A percentile compares a stretch with the other conserved stretches of the same genome.
Evolutionary conservation across 1,140 invertebrate genomes (phyloP).

Genomic region (Aphelinus certus): DNA sequence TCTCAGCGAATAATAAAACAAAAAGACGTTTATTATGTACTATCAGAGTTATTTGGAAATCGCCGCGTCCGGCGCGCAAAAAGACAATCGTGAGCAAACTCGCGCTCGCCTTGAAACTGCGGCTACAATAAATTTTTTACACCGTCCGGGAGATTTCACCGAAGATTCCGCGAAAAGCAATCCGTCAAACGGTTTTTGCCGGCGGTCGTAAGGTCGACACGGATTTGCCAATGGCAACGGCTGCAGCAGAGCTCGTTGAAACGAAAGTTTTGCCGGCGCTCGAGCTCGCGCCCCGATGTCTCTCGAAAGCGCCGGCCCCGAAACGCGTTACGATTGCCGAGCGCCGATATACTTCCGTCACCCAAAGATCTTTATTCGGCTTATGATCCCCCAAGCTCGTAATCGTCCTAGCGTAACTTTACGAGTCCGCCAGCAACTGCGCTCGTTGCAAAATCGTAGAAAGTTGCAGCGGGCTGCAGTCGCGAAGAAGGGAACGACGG

Average conservation of each 20-base stretch:
- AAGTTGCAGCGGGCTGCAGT: neutral
- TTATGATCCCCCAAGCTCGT: neutral
- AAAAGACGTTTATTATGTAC: too few species aligned
- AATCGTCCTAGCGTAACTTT: conserved; percentile 34
- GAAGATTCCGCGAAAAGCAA: conserved; percentile 10
- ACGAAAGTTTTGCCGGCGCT: neutral
- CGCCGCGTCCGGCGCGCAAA: neutral
- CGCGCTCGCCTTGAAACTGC: neutral
- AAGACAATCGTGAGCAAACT: conserved; percentile 2
- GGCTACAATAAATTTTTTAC: conserved; percentile 15
- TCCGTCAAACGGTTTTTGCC: conserved; percentile 5
- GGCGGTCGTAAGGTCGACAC: neutral
- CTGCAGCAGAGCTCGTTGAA: neutral
- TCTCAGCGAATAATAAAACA: too few species aligned
- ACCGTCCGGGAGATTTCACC: conserved; percentile 3
- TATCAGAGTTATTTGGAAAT: too few species aligned
- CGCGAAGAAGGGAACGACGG: too few species aligned
- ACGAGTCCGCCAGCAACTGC: conserved; percentile 9
- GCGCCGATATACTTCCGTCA: neutral
- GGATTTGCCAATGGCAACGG: neutral
- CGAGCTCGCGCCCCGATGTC: neutral
- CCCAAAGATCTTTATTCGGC: neutral
- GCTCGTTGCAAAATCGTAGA: conserved; percentile 26
- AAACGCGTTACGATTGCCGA: too few species aligned
- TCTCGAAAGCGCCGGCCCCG: too few species aligned